A percentile compares a stretch with the other conserved stretches of the same genome.
phyloP scores from a whole-genome alignment of 2,797 vertebrate genomes.

The Lophius americanus region DNA sequence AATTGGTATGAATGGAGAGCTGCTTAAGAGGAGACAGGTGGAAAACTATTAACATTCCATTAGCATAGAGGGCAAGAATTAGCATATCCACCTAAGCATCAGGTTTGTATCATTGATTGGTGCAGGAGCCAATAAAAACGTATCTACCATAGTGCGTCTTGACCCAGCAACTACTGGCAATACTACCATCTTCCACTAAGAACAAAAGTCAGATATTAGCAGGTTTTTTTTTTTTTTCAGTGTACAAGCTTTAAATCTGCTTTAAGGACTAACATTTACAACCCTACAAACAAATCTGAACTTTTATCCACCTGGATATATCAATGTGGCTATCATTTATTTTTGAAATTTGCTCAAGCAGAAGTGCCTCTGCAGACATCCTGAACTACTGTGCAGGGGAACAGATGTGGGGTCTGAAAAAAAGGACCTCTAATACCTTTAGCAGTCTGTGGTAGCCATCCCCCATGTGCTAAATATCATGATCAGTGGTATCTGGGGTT shows the following conservation, averaged over 20 bases:
- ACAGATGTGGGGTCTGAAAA: constrained; percentile 9
- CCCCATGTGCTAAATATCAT: constrained; percentile 10
- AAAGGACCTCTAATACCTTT: neutral
- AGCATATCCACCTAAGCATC: neutral
- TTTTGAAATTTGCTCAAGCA: neutral
- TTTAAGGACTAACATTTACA: neutral
- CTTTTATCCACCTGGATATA: constrained; percentile 11
- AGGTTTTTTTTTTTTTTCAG: neutral
- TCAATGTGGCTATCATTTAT: neutral
- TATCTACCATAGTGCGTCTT: neutral
- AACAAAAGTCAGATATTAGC: neutral
- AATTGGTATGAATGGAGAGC: too few species aligned
- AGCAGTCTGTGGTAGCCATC: constrained; percentile 12
- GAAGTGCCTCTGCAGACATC: constrained; percentile 7
- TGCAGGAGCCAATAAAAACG: neutral
- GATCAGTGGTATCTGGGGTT: constrained; percentile 2
- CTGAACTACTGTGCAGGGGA: constrained; percentile 19
- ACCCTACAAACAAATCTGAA: constrained; percentile 5
- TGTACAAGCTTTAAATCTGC: neutral
- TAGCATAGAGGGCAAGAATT: neutral
- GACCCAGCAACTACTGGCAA: neutral
- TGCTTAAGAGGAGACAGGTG: neutral
- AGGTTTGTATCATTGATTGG: neutral
- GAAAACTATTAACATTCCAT: neutral
- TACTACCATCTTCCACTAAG: neutral